These are phyloP conservation scores for Tachina lurida DNA, from an alignment of 2,888 invertebrate species.

Conservation along the genomic window DNA sequence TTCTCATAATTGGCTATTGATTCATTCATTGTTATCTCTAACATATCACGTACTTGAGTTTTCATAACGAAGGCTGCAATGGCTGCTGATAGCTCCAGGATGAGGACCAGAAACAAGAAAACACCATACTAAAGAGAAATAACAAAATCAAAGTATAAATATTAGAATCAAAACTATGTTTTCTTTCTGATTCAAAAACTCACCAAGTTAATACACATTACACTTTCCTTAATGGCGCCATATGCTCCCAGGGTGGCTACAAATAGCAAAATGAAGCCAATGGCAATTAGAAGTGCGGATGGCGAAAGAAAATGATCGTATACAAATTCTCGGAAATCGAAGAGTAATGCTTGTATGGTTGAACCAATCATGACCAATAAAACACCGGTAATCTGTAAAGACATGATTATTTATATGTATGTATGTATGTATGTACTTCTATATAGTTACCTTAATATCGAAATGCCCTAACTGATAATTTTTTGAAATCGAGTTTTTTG, in stretches of 20 bases:
- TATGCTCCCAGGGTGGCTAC: constrained; percentile 95
- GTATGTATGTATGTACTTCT: neutral
- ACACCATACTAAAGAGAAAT: constrained; percentile 87
- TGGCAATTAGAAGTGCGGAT: constrained; percentile 91
- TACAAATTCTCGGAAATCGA: constrained; percentile 90
- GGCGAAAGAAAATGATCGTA: constrained; percentile 91
- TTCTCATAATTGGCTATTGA: constrained; percentile 86
- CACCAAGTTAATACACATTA: constrained; percentile 92
- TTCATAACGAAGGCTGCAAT: constrained; percentile 90
- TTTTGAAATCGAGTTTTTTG: too few species aligned
- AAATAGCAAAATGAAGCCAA: constrained; percentile 92
- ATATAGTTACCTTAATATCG: too few species aligned
- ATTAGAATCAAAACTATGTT: neutral
- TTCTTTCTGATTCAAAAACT: constrained; percentile 79
- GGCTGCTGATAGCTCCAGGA: constrained; percentile 91
- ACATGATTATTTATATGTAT: neutral
- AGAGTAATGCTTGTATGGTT: constrained; percentile 88
- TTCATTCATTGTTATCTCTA: constrained; percentile 85
- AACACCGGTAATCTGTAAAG: constrained; percentile 87
- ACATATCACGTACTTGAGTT: constrained; percentile 85
- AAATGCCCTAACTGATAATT: too few species aligned
- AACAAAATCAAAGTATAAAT: neutral
- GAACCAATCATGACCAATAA: constrained; percentile 89
- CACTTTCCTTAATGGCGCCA: constrained; percentile 94
- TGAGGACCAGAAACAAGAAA: constrained; percentile 89